Base-by-base conservation (phyloP, 2,888 invertebrate species). In the Fabriciana adippe region DNA sequence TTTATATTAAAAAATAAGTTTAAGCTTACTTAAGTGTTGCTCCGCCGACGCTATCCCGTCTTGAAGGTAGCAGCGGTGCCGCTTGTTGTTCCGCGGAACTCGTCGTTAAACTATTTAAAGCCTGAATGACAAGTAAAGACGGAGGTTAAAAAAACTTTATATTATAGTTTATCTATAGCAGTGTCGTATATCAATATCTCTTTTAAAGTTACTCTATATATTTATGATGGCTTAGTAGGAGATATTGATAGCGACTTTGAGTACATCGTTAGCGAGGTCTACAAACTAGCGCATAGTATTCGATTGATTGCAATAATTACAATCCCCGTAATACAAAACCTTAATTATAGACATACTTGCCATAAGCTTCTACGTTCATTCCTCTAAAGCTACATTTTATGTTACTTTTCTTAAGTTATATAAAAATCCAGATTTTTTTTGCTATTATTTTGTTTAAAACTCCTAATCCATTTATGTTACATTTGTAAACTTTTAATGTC, bases 31-130 rank as follows among this genome's bases (percentile, higher is more conserved):
- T 87, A 75, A 93, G 83, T 0, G 94, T 93, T 13, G 95, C 94
- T 57, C 94, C 92, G 72, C 94, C 87, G 72, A 94, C 88, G 82
- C 94, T 95, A 77, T 95, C 95, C 77, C 95, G 90, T 76, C 94
- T 93, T 0, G 95, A 95, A 50, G 95, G 95, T 87, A 95, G 84
- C 5, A 96, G 85, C 48, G 94, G 93, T 55, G 94, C 94, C 5
- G 93, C 79, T 3, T 91, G 87, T 63, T 90, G 90, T 50, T 90
- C 92, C 14, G 94, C 93, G 50, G 95, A 94, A 73, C 93, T 94
- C 70, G 87, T 93, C 16, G 96, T 95, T 94, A 98, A 95, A 81
- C 96, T 96, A 79, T 95, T 95, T 76, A 97, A 89, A 35, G 97
- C 97, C 96, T 97, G 87, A 61, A 66, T 64, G 75, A 74, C 55